A percentile compares a stretch with the other conserved stretches of the same genome.
Conservation (phyloP, 1,140 invertebrate species). For the Acromyrmex charruanus region DNA sequence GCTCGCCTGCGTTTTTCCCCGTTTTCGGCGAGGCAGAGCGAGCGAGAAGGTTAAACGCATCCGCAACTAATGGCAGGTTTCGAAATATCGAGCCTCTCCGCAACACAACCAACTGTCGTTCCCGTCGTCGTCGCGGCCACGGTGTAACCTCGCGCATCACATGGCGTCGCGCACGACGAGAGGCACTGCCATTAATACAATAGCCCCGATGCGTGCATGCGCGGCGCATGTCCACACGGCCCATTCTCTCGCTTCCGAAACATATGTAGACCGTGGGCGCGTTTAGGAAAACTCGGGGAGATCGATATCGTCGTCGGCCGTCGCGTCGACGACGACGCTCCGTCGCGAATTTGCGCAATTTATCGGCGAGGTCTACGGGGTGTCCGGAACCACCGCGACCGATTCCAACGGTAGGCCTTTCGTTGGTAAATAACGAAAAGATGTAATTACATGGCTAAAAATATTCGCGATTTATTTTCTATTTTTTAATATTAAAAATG, state of each 20-base stretch:
- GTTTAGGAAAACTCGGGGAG: constrained; percentile 73
- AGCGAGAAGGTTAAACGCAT: constrained; percentile 56
- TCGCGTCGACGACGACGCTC: constrained; percentile 33
- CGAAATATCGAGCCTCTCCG: constrained; percentile 36
- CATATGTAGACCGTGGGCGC: constrained; percentile 76
- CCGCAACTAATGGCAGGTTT: constrained; percentile 62
- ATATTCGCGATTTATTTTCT: background rate
- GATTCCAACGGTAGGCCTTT: background rate
- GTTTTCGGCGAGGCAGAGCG: constrained; percentile 43
- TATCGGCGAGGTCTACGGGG: background rate
- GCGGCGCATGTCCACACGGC: constrained; percentile 74
- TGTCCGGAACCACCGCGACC: background rate
- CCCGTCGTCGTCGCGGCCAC: constrained; percentile 34
- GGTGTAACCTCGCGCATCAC: constrained; percentile 67
- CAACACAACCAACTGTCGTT: constrained; percentile 56
- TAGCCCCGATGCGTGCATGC: constrained; percentile 63
- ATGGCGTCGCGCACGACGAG: constrained; percentile 72
- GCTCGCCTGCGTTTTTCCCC: constrained; percentile 1
- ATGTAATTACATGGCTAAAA: background rate
- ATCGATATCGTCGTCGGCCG: constrained; percentile 74
- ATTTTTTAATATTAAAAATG: background rate
- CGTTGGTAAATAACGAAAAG: background rate
- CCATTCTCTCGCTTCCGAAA: constrained; percentile 73
- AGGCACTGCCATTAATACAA: constrained; percentile 72
- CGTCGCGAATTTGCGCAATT: constrained; percentile 43